phyloP scores from a whole-genome alignment of 2,797 vertebrate genomes.

The Mormyrus proboscirostris region DNA sequence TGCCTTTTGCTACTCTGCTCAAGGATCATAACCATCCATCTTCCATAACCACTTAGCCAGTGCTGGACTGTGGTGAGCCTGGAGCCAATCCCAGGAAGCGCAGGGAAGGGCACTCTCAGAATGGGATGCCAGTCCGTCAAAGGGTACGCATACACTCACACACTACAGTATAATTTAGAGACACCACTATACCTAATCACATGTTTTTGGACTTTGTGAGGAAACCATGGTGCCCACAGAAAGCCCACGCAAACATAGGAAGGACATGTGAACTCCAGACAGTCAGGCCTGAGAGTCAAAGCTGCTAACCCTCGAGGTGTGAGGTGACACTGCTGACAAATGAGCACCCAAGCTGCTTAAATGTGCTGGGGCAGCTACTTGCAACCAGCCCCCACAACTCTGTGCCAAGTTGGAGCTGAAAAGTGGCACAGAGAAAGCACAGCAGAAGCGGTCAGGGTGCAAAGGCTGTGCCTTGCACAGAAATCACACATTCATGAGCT shows the following conservation, averaged over 20 bases:
- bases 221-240: background rate
- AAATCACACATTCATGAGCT: background rate
- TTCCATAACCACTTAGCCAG: background rate
- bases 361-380: background rate
- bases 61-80: background rate
- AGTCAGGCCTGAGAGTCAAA: background rate
- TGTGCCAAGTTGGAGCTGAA: background rate
- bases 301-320: background rate
- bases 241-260: background rate
- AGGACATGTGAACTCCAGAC: background rate
- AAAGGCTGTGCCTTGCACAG: background rate
- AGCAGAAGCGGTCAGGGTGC: background rate
- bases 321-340: background rate
- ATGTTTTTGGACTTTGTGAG: background rate
- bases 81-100: background rate
- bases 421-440: background rate
- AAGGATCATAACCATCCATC: background rate
- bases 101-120: background rate
- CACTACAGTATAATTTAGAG: background rate
- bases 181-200: slow-evolving; percentile 1
- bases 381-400: background rate
- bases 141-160: background rate
- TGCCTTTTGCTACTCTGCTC: background rate
- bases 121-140: background rate
- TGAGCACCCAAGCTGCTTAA: background rate